A percentile compares a stretch with the other conserved stretches of the same genome.
These are phyloP conservation scores for Bungarus multicinctus DNA, from an alignment of 2,113 vertebrate genomes.

Conservation along the genomic window DNA sequence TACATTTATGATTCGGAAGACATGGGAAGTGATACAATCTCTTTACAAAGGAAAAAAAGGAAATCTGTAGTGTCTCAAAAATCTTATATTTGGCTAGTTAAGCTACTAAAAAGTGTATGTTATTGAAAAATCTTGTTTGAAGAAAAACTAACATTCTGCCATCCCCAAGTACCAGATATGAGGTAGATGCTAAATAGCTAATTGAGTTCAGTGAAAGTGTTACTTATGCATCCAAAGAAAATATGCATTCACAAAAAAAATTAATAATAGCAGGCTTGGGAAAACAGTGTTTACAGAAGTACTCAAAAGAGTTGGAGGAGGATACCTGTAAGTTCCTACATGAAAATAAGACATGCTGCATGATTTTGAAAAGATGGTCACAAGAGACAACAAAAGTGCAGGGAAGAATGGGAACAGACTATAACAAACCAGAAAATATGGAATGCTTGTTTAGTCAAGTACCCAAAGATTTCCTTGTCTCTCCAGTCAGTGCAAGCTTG, in stretches of 20 bases:
- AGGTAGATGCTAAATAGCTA: background rate
- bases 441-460: background rate
- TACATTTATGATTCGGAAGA: background rate
- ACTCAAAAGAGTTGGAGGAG: background rate
- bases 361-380: background rate
- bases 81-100: background rate
- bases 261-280: background rate
- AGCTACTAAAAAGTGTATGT: background rate
- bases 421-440: background rate
- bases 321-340: background rate
- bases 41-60: background rate
- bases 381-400: background rate
- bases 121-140: background rate
- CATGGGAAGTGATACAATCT: background rate
- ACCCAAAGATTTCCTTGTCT: background rate
- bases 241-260: background rate
- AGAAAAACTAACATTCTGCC: background rate
- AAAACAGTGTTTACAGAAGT: background rate
- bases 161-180: background rate
- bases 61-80: background rate
- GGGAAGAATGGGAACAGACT: background rate
- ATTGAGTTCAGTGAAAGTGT: background rate
- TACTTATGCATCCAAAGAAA: background rate
- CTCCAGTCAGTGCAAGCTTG: background rate
- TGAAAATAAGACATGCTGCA: too few species aligned